Evolutionary conservation across 1,140 invertebrate species (phyloP).

Genomic region (Drosophila sproati): DNA sequence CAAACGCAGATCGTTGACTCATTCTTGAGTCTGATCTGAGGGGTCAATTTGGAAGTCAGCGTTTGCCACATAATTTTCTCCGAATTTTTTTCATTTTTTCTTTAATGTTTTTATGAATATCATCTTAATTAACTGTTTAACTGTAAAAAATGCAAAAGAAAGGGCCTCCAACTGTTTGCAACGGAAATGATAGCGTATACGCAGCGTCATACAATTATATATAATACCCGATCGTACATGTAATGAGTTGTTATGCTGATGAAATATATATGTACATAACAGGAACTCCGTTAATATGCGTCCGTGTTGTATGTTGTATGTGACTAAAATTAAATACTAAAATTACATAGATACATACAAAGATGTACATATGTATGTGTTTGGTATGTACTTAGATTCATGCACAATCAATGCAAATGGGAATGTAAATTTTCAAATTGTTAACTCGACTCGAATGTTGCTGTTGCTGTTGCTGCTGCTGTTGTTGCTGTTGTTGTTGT

Average conservation of each 20-base stretch:
- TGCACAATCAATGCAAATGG: constrained; percentile 81
- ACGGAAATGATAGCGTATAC: constrained; percentile 68
- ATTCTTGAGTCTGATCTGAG: constrained; percentile 36
- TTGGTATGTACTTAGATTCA: constrained; percentile 65
- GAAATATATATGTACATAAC: constrained; percentile 72
- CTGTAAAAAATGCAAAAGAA: constrained; percentile 48
- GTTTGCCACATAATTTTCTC: constrained; percentile 55
- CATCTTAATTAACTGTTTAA: constrained; percentile 72
- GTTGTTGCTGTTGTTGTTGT: constrained; percentile 7
- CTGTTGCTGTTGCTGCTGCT: neutral
- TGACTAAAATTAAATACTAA: constrained; percentile 38
- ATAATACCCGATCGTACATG: neutral
- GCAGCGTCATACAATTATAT: constrained; percentile 2
- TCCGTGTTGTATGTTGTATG: constrained; percentile 1
- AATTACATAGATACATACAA: constrained; percentile 1
- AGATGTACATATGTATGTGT: constrained; percentile 3
- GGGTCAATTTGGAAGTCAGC: constrained; percentile 65
- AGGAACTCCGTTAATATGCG: constrained; percentile 61
- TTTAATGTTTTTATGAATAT: constrained; percentile 50
- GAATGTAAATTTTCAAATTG: constrained; percentile 74
- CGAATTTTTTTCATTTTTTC: constrained; percentile 40
- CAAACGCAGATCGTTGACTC: constrained; percentile 22
- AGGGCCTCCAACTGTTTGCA: constrained; percentile 17
- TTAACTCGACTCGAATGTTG: constrained; percentile 51
- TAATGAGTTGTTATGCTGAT: constrained; percentile 63